Evolutionary conservation across 2,888 invertebrate genomes (phyloP), one percentile per base, ranked within the genome.

Genomic region (Lasioglossum oenotherae): DNA sequence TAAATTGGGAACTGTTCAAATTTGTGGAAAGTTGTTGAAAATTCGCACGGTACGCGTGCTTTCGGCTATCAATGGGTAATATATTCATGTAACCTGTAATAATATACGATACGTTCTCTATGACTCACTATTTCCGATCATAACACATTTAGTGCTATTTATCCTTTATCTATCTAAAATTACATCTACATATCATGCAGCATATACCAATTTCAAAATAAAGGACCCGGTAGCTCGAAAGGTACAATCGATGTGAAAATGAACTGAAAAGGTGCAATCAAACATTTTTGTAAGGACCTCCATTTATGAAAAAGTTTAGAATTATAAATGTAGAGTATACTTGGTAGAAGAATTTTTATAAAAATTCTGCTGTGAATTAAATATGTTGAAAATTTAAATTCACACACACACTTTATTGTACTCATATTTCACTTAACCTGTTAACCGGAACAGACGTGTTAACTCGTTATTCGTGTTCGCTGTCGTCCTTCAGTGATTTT

Each of bases 61-160:
- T 10, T 64, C 64, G 64, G 23, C 19, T 10, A 35, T 19, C 38
- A 35, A 1, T 38, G 23, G 35, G 4, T 23, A 38, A 69, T 38
- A 69, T 69, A 38, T 69, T 35, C 67, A 23, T 38, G 23, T 23
- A 35, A 38, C 35, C 19, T 38, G 35, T 23, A 69, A 19, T 35
- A 69, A 69, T 64, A 14, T 64, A 69, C 23, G 67, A 69, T 69
- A 23, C 23, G 12, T 23, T 38, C 67, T 69, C 67, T 69, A 69
- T 38, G 35, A 69, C 38, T 38, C 67, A 69, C 35, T 69, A 69
- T 35, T 38, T 69, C 35, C 67, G 67, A 31, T 23, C 23, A 35
- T 69, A 69, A 35, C 84, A 81, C 82, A 88, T 82, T 82, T 38
- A 23, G 10, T 31, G 64, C 64, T 64, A 64, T 69, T 69, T 38